Evolutionary conservation across 2,113 vertebrate species (phyloP).

Genomic region (Rhizomys pruinosus): DNA sequence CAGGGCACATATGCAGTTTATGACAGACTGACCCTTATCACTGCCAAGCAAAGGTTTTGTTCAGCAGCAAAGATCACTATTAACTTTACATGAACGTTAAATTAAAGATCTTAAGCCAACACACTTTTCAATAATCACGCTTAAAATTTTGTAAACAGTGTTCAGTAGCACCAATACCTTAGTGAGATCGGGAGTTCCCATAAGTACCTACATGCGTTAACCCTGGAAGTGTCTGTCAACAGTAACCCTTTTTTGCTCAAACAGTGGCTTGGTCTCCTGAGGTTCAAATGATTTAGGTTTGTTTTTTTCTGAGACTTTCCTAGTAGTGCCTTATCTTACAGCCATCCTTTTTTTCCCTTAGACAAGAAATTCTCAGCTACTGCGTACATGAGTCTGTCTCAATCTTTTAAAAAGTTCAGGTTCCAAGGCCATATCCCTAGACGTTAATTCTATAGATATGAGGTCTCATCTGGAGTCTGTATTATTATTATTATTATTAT

Average conservation of each 20-base stretch:
- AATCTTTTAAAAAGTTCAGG: background rate
- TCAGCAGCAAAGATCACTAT: constrained; percentile 36
- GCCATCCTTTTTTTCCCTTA: background rate
- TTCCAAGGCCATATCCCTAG: background rate
- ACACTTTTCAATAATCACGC: constrained; percentile 30
- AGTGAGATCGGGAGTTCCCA: background rate
- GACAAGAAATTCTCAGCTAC: background rate
- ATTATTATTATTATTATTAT: no score
- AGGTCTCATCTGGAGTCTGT: background rate
- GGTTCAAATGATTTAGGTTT: constrained; percentile 11
- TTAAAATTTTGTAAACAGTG: constrained; percentile 24
- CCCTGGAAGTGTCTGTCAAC: constrained; percentile 61
- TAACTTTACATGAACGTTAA: constrained; percentile 65
- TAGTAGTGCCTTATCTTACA: constrained; percentile 47
- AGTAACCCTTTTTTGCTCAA: constrained; percentile 62
- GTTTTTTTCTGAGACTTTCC: constrained; percentile 1
- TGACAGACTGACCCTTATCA: constrained; percentile 1
- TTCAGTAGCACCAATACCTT: background rate
- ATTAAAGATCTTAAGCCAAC: constrained; percentile 53
- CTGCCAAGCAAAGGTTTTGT: constrained; percentile 7
- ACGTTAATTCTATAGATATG: background rate
- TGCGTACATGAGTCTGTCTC: background rate
- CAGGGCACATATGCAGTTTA: background rate
- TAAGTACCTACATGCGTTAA: constrained; percentile 49
- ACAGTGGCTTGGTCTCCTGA: constrained; percentile 54